These are phyloP conservation scores for Limnodromus scolopaceus DNA, from an alignment of 2,797 vertebrate genomes.

Conservation along the genomic window DNA sequence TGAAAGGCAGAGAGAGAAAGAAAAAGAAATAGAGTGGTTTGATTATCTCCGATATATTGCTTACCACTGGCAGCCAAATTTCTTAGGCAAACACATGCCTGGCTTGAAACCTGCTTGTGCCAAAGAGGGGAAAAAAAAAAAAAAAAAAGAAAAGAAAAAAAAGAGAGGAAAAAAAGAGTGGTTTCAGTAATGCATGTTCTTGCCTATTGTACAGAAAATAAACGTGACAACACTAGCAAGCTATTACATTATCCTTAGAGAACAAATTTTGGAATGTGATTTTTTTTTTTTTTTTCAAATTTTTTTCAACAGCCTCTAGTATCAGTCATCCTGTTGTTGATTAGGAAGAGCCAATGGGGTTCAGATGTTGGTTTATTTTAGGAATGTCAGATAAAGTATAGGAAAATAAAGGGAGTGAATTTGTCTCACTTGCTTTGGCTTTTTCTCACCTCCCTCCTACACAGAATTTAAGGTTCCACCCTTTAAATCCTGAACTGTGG, in stretches of 20 bases:
- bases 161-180: neutral
- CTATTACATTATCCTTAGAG: neutral
- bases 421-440: neutral
- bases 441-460: neutral
- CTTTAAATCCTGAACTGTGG: neutral
- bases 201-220: neutral
- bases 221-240: neutral
- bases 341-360: neutral
- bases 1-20: neutral
- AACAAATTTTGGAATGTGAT: neutral
- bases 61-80: constrained; percentile 83
- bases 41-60: neutral
- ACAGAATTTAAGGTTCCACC: neutral
- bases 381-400: neutral
- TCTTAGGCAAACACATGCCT: constrained; percentile 84
- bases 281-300: neutral
- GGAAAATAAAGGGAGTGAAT: neutral
- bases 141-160: neutral
- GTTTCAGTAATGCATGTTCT: neutral
- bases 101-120: constrained; percentile 81
- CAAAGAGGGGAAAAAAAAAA: neutral
- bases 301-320: neutral
- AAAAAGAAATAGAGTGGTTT: neutral
- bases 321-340: neutral
- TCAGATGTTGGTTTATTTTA: neutral